Evolutionary conservation across 2,797 vertebrate genomes (phyloP).

Genomic region (Tapirus indicus): DNA sequence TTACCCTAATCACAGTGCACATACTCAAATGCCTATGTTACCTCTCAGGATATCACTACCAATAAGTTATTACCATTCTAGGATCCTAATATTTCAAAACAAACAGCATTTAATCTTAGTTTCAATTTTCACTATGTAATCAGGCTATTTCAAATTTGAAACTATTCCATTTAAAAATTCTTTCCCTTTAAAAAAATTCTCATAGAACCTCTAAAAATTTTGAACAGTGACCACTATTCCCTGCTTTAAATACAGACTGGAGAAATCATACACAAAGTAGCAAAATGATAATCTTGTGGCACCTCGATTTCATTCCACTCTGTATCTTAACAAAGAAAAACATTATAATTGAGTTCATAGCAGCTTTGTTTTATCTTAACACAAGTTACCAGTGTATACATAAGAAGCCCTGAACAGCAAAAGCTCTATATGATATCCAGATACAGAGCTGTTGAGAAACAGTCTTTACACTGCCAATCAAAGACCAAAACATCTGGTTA

Average conservation of each 20-base stretch:
- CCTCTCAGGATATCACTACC: neutral
- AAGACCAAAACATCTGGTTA: slow-evolving; percentile 83
- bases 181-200: neutral
- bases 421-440: slow-evolving; percentile 76
- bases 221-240: slow-evolving; percentile 16
- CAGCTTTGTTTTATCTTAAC: slow-evolving; percentile 82
- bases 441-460: slow-evolving; percentile 75
- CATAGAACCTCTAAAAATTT: neutral
- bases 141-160: slow-evolving; percentile 14
- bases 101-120: slow-evolving; percentile 32
- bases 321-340: slow-evolving; percentile 80
- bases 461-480: slow-evolving; percentile 77
- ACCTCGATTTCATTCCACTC: slow-evolving; percentile 76
- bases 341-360: slow-evolving; percentile 81
- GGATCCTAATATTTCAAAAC: slow-evolving; percentile 21
- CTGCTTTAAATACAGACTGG: slow-evolving; percentile 68
- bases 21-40: slow-evolving; percentile 13
- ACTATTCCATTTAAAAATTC: neutral
- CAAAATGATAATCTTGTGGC: slow-evolving; percentile 71
- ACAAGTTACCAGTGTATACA: slow-evolving; percentile 74
- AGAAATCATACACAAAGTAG: slow-evolving; percentile 78
- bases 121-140: neutral
- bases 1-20: neutral
- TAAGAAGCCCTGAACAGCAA: slow-evolving; percentile 80
- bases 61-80: neutral